These are phyloP conservation scores for Atherinosoma microstoma DNA, from an alignment of 2,797 vertebrate genomes.

Conservation along the genomic window DNA sequence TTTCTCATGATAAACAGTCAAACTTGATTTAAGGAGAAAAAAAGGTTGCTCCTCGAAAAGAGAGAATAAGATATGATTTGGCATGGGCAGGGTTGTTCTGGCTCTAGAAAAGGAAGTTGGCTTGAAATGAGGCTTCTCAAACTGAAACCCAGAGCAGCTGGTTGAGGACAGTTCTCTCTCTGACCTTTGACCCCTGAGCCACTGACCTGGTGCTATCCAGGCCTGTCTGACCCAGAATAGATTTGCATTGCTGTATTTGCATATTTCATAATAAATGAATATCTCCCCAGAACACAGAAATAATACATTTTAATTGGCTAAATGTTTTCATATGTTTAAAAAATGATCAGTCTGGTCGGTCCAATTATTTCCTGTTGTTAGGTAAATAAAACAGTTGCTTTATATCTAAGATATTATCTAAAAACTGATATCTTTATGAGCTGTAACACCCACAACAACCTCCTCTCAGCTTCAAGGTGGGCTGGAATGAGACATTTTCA, in stretches of 20 bases:
- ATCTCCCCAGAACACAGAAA: too few relatives aligned
- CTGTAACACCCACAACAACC: too few relatives aligned
- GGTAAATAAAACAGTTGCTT: not conserved
- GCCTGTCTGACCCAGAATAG: constrained; percentile 29
- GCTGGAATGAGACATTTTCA: constrained; percentile 6
- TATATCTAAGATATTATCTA: not conserved
- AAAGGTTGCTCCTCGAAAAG: not conserved
- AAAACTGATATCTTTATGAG: not conserved
- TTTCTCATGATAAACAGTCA: not conserved
- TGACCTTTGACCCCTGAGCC: constrained; percentile 48
- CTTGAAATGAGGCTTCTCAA: not conserved
- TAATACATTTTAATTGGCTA: too few relatives aligned
- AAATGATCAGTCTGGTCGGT: not conserved
- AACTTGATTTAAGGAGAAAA: not conserved
- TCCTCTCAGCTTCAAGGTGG: rapidly evolving
- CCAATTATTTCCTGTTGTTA: not conserved
- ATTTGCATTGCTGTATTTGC: not conserved
- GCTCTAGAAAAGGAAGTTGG: not conserved
- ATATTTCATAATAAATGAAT: not conserved
- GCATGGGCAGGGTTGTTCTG: too few relatives aligned
- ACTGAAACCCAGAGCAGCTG: constrained; percentile 16
- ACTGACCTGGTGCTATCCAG: not conserved
- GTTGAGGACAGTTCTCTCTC: not conserved
- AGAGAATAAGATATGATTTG: not conserved
- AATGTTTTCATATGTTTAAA: not conserved